These are phyloP conservation scores for Sinocyclocheilus anshuiensis DNA, from an alignment of 2,113 vertebrate species.

Conservation along the genomic window DNA sequence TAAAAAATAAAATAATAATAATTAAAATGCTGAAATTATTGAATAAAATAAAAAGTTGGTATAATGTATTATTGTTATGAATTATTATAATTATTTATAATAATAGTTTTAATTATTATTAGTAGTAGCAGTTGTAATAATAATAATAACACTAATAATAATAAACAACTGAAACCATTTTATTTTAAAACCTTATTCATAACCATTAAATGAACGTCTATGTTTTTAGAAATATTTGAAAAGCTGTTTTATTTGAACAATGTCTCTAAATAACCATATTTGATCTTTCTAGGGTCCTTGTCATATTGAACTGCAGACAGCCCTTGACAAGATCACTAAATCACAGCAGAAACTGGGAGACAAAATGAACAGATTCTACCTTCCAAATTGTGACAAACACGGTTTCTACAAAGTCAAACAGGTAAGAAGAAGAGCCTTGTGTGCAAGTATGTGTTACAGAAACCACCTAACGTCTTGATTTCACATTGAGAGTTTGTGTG, in stretches of 20 bases:
- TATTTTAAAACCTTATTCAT: no score
- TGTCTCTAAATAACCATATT: not conserved
- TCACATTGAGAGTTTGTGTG: not conserved
- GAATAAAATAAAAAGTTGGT: no score
- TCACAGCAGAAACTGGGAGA: constrained; percentile 82
- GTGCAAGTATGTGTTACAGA: constrained; percentile 1
- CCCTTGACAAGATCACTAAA: constrained; percentile 82
- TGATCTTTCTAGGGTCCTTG: constrained; percentile 80
- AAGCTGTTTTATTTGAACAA: not conserved
- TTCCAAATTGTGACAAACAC: constrained; percentile 92
- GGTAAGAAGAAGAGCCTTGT: constrained; percentile 70
- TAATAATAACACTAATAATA: no score
- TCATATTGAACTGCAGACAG: constrained; percentile 85
- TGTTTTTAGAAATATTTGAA: not conserved
- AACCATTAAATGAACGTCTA: not conserved
- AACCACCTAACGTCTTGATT: not conserved
- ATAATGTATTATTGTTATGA: no score
- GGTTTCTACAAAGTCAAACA: constrained; percentile 93
- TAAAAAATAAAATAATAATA: no score
- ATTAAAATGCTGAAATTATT: no score
- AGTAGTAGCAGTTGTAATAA: no score
- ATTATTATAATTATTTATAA: no score
- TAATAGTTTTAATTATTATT: no score
- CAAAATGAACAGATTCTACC: constrained; percentile 86
- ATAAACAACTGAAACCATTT: no score